Percentiles rank a stretch among this genome's conserved stretches.
Evolutionary conservation across 2,888 invertebrate genomes (phyloP).

Genomic region (Metellina segmentata): DNA sequence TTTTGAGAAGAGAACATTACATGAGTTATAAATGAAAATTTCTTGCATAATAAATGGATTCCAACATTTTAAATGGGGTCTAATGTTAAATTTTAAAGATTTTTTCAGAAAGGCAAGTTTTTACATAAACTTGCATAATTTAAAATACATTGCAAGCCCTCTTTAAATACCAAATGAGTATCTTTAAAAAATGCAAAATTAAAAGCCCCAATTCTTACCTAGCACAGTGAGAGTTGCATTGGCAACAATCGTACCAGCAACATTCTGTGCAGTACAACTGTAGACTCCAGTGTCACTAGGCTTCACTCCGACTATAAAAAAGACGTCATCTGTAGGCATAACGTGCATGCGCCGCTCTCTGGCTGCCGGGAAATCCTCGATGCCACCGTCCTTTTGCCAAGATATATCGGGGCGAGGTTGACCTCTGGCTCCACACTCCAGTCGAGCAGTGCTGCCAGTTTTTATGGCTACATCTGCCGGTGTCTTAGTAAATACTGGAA

Average conservation of each 20-base stretch:
- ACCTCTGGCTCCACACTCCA: slow-evolving; percentile 95
- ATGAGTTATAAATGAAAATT: no score
- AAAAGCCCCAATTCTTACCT: slow-evolving; percentile 79
- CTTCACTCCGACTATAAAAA: slow-evolving; percentile 95
- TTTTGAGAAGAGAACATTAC: no score
- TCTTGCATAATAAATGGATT: no score
- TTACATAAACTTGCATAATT: no score
- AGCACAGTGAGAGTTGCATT: slow-evolving; percentile 92
- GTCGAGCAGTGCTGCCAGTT: slow-evolving; percentile 91
- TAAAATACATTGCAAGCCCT: no score
- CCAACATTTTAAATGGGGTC: no score
- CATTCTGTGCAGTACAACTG: slow-evolving; percentile 94
- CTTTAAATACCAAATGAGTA: no score
- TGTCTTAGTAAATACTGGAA: slow-evolving; percentile 91
- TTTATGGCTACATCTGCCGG: slow-evolving; percentile 92
- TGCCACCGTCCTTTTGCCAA: slow-evolving; percentile 94
- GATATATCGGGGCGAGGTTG: slow-evolving; percentile 93
- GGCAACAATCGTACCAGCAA: slow-evolving; percentile 91
- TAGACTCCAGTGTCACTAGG: slow-evolving; percentile 94
- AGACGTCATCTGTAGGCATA: slow-evolving; percentile 93
- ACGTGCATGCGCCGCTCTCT: slow-evolving; percentile 95
- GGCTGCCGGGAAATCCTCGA: slow-evolving; percentile 94
- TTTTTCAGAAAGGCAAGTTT: no score
- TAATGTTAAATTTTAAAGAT: no score
- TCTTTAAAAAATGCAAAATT: neutral